Conservation (phyloP, 2,113 vertebrate genomes). For the Mus spicilegus region DNA sequence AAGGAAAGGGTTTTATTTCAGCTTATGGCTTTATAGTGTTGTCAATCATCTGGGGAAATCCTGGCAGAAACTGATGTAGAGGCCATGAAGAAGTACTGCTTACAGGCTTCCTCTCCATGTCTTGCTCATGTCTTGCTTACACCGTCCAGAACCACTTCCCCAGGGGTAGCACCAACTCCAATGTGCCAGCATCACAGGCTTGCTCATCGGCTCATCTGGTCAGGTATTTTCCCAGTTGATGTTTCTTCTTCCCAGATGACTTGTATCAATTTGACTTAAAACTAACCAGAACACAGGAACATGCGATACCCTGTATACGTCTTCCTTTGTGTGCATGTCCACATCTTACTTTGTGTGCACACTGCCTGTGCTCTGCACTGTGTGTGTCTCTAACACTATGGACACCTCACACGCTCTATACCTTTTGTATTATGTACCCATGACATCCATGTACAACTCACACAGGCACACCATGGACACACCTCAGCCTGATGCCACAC, state of each 20-base stretch:
- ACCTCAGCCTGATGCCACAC: neutral
- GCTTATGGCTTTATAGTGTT: neutral
- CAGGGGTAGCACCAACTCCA: neutral
- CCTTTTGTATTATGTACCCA: no score
- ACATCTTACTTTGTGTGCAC: neutral
- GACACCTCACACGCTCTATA: neutral
- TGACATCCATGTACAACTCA: neutral
- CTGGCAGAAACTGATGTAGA: neutral
- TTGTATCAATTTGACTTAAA: neutral
- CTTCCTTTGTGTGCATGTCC: neutral
- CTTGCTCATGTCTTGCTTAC: no score
- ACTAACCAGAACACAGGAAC: no score
- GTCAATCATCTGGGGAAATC: neutral
- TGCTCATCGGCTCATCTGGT: neutral
- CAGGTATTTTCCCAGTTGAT: neutral
- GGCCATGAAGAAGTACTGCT: neutral
- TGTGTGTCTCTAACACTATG: neutral
- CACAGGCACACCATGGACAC: no score
- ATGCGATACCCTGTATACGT: fast-evolving
- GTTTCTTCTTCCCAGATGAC: neutral
- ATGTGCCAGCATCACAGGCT: neutral
- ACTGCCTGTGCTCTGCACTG: neutral
- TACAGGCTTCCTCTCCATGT: neutral
- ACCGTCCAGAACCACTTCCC: neutral
- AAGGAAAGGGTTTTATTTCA: neutral